Base-by-base conservation (phyloP, 1,140 invertebrate species). In the Zaprionus inermis region DNA sequence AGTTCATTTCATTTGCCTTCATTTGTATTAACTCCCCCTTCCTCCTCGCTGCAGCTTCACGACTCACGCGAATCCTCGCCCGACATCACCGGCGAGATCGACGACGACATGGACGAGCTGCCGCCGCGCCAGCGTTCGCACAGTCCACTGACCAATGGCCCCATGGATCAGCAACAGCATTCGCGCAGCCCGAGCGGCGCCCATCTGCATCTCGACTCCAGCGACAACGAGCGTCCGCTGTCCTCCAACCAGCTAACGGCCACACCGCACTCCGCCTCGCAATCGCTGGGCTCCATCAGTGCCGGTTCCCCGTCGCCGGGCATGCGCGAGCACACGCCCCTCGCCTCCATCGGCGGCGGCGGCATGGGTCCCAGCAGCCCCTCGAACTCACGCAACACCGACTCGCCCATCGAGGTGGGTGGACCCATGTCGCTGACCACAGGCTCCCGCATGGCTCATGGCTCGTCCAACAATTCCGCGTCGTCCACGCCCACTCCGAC, bases 391-490 rank as follows among this genome's bases (percentile, higher is more conserved):
- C 86, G 91, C 6, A 90, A 92, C 60, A 90, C 91, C n/a, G 91
- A 92, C 59, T 92, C 92, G 24, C 92, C 92, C 61, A 92, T 92
- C n/a, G 92, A 92, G 76, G 92, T 92, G 60, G 91, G 92, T n/a
- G 92, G 91, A 5, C 92, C 92, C 52, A 91, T 92, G 69, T 91
- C 91, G 14, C 55, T 92, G 72, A 91, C 91, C 70, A 88, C 80
- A 11, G 78, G 79, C 36, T 72, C 83, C 10, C 56, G 81, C 5
- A 81, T 81, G 75, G 66, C 80, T 14, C 38, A 44, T 16, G 51
- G 83, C 51, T 81, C 85, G 34, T 81, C 81, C 6, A 85, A 84
- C 60, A 85, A 84, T n/a, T 85, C 86, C 51, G 77, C 78, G 44
- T 82, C 80, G 11, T 91, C 83, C 22, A 88, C 86, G 41, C 79